Evolutionary conservation across 2,797 vertebrate species (phyloP).

Genomic region (Enteromius trimaculatus): DNA sequence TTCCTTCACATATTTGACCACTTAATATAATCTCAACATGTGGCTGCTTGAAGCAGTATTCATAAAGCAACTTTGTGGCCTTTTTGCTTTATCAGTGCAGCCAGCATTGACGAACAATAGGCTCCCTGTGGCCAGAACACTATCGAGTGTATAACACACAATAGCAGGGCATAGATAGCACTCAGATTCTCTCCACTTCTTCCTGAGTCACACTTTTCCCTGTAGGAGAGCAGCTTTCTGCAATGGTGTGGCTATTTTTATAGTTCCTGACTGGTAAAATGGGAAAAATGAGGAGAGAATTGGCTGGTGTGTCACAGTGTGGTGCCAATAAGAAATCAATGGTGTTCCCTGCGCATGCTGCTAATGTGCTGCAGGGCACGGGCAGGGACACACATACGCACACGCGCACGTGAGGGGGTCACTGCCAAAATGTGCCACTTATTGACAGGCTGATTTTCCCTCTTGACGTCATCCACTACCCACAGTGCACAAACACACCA

Average conservation of each 20-base stretch:
- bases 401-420: slow-evolving; percentile 29
- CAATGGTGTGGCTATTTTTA: slow-evolving; percentile 51
- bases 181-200: slow-evolving; percentile 18
- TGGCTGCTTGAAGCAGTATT: background rate
- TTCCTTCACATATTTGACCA: background rate
- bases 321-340: slow-evolving; percentile 55
- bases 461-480: slow-evolving; percentile 29
- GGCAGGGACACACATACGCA: slow-evolving; percentile 7
- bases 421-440: slow-evolving; percentile 38
- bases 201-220: background rate
- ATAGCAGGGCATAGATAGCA: slow-evolving; percentile 33
- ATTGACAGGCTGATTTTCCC: slow-evolving; percentile 29
- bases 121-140: background rate
- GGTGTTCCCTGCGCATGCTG: slow-evolving; percentile 37
- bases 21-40: background rate
- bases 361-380: slow-evolving; percentile 21
- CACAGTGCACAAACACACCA: slow-evolving; percentile 21
- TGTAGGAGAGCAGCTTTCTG: slow-evolving; percentile 1
- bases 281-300: slow-evolving; percentile 25
- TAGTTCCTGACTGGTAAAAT: slow-evolving; percentile 34
- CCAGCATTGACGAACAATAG: background rate
- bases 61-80: background rate
- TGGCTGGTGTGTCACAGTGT: slow-evolving; percentile 43
- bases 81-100: background rate
- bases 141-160: background rate